Conservation (phyloP, 2,888 invertebrate genomes). For the Hyalella azteca region DNA sequence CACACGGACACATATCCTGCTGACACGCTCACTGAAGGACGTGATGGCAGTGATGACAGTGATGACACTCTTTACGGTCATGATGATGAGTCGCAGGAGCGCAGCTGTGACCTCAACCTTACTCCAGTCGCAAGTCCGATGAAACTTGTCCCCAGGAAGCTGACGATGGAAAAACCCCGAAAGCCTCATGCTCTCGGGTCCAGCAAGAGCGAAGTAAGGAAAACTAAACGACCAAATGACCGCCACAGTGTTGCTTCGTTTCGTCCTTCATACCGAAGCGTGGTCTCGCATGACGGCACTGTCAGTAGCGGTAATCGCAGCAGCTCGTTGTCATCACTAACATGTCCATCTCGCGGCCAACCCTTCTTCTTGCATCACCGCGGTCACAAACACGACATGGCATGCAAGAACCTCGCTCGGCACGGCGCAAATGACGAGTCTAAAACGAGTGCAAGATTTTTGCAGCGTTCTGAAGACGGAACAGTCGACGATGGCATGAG, state of each 20-base stretch:
- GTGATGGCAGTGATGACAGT: not conserved
- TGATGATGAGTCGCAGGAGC: not conserved
- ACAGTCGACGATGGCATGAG: not conserved
- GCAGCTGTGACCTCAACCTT: not conserved
- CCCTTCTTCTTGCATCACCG: not conserved
- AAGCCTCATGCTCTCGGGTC: not conserved
- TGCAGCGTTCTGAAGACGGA: not conserved
- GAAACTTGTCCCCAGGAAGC: not conserved
- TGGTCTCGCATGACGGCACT: not conserved
- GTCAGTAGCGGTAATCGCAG: slow-evolving; percentile 11
- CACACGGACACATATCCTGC: slow-evolving; percentile 32
- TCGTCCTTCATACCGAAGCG: not conserved
- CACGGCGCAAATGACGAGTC: not conserved
- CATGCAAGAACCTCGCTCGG: too few species aligned
- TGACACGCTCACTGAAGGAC: not conserved
- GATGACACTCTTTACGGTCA: slow-evolving; percentile 14
- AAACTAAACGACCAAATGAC: not conserved
- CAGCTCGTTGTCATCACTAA: slow-evolving; percentile 17
- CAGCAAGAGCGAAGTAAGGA: too few species aligned
- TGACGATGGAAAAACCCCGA: not conserved
- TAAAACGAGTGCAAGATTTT: not conserved
- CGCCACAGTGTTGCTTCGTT: not conserved
- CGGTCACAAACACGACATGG: too few species aligned
- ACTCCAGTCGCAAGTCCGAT: not conserved
- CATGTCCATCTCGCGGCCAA: not conserved